Evolutionary conservation across 1,140 invertebrate genomes (phyloP), one percentile per base, ranked within the genome.

Genomic region (Papilio polyxenes): DNA sequence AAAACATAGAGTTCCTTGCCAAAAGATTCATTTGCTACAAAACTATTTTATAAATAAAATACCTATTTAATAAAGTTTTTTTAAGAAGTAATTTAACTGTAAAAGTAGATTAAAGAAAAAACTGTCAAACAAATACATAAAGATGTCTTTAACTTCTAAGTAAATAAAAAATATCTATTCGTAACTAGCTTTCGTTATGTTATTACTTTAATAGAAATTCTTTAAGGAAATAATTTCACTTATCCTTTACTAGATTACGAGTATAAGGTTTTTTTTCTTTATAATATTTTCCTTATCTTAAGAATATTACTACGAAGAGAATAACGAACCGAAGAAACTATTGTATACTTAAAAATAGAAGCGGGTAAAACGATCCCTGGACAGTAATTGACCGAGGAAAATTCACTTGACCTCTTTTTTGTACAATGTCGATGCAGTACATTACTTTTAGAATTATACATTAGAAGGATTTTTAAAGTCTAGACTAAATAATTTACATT

Each of bases 291-390:
- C 65, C 65, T 72, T 72, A 72, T 72, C 65, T 72, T 37, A 31
- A 65, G 62, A 40, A 72, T 69, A 17, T 72, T 72, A 3, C 10
- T 65, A 8, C 4, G 65, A 72, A 72, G 31, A 72, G 31, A 37
- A 31, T 37, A 72, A 72, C 31, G 65, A 72, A 37, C 62, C 13
- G 23, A 37, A 72, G 23, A 72, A 72, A 40, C 31, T 72, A 17
- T 53, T 15, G 15, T 56, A 56, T 72, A 37, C 65, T 72, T 72
- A 72, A 72, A 72, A 72, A 40, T 72, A 17, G 1, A 72, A 72
- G 65, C 65, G 65, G 65, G 5, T 37, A 72, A 72, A 72, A 72
- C 31, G 65, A 37, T 72, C 65, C 65, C 65, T 72, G 65, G 65
- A 37, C 65, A 72, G 65, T 72, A 37, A 72, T 72, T 37, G 65